Evolutionary conservation across 2,797 vertebrate genomes (phyloP), one percentile per base, ranked within the genome.

Genomic region (Chanos chanos): DNA sequence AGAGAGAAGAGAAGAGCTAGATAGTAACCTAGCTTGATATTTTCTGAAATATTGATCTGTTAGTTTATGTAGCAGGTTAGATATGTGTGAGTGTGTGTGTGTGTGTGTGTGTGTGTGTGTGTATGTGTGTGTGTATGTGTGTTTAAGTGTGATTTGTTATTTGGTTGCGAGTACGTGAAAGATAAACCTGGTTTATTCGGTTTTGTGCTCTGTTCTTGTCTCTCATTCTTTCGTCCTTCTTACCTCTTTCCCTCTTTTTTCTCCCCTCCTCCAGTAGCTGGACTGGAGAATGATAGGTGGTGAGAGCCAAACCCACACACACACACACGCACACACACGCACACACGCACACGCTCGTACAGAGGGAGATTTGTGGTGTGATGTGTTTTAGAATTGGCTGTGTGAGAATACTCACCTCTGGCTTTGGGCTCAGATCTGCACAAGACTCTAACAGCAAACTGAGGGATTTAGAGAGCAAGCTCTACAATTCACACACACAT

Each of bases 361-460:
- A n/a, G n/a, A n/a, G n/a, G 22, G 10, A 33, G 28, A 50, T 15
- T 13, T n/a, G 5, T 4, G 31, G 34, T 49, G 34, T n/a, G 34
- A 16, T 50, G 30, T 43, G 52, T 52, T 52, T 39, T 7, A 16
- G 40, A 36, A 15, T 36, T 55, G 33, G 44, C 63, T 44, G 31
- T n/a, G 7, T 9, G n/a, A 15, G 34, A 30, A 53, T 18, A 54
- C 49, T 45, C 44, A 30, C 30, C 47, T 36, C 41, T 61, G 4
- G 41, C 36, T 24, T 16, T 19, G 13, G 50, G 33, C 24, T n/a
- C 9, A 37, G 24, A 44, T 56, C 51, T 61, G 55, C 51, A 57
- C 33, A 22, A 16, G 50, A 44, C 24, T 66, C 5, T 66, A 66
- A 61, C 68, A 66, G 57, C 51, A 57, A 71, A 39, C 57, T 39